Evolutionary conservation across 2,113 vertebrate species (phyloP), one percentile per base, ranked within the genome.

Genomic region (Ellobius talpinus): DNA sequence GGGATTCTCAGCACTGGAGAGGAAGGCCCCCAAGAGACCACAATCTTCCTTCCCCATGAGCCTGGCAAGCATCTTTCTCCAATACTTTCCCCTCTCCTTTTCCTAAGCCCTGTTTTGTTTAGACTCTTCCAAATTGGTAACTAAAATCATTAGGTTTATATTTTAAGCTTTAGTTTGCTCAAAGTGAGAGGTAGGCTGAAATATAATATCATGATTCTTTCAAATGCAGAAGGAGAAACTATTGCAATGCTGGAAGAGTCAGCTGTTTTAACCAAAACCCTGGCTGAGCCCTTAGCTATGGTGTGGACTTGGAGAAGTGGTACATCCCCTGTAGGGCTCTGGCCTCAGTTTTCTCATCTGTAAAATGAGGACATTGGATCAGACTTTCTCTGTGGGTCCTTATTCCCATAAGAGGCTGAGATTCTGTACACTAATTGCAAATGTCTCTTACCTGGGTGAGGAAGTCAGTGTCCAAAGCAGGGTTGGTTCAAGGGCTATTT

Each of bases 311-410:
- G 45, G 90, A 81, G 12, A 88, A 91, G 29, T 61, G 39, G n/a
- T 21, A 47, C 72, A 68, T 45, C 23, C 88, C 90, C 58, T 65
- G 8, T 6, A 79, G 36, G 31, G 55, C 95, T 96, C 81, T 5
- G 39, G 31, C 61, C 95, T 96, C 88, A 95, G 76, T 95, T 47
- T 97, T 76, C 36, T 96, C 61, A 88, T 95, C 93, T 96, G 74
- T 92, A 97, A 96, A 96, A 90, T 96, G 93, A 97, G 42, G 93
- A 7, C 7, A 39, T 42, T 87, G 33, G 17, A 90, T 78, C 70
- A 85, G 70, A 87, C 63, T 79, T 91, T 94, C 87, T 94, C 26
- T 79, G 6, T 24, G 63, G 45, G 74, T 89, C 23, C 50, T 58
- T 78, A 50, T 29, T 89, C 16, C 66, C 26, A 5, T 65, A 78